A percentile compares a stretch with the other conserved stretches of the same genome.
phyloP scores from a whole-genome alignment of 2,113 vertebrate genomes.

The Larimichthys polyactis region DNA sequence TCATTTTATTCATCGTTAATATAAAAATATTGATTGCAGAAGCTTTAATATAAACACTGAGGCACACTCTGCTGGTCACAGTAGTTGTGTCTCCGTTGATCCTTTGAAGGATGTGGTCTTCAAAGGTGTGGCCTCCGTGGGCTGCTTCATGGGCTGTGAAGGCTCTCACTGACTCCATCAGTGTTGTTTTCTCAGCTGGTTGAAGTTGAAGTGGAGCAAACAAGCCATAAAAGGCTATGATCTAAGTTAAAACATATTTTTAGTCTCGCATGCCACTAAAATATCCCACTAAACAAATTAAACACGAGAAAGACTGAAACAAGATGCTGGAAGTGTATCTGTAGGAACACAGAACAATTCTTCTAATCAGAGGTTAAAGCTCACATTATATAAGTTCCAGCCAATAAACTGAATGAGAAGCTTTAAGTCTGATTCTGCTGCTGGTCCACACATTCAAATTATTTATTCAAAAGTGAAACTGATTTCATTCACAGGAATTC shows the following conservation, averaged over 20 bases:
- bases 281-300: not conserved
- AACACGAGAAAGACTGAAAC: not conserved
- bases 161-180: not conserved
- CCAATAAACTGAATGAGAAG: not conserved
- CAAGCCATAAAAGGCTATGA: too few species aligned
- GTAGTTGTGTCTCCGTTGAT: too few species aligned
- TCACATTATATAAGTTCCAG: not conserved
- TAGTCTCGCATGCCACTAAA: too few species aligned
- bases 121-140: too few species aligned
- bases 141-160: too few species aligned
- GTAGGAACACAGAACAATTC: not conserved
- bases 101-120: too few species aligned
- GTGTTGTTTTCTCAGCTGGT: slow-evolving; percentile 4
- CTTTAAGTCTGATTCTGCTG: not conserved
- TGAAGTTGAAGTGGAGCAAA: not conserved
- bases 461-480: not conserved
- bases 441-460: not conserved
- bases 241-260: too few species aligned
- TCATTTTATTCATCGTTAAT: too few species aligned
- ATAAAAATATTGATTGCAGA: too few species aligned
- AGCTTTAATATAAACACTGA: too few species aligned
- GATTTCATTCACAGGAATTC: not conserved
- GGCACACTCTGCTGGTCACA: too few species aligned
- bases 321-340: not conserved
- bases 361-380: slow-evolving; percentile 1